Percentiles rank a stretch among this genome's conserved stretches.
Conservation (phyloP, 1,140 invertebrate genomes). For the Hypsibius dujardini region DNA sequence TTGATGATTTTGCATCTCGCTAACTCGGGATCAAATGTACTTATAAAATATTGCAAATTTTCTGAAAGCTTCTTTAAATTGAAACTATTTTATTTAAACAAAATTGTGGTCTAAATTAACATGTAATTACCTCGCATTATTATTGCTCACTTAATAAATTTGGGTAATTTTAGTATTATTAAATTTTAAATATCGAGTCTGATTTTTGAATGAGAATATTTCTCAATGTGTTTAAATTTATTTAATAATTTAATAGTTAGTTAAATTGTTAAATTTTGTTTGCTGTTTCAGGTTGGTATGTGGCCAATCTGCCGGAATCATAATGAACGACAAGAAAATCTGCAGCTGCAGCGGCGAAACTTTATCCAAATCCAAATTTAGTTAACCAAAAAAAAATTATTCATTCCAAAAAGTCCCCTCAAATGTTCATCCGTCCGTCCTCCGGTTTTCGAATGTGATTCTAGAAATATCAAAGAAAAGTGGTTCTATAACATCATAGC, state of each 20-base stretch:
- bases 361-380: constrained; percentile 33
- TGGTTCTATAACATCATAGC: too few relatives aligned
- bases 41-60: too few relatives aligned
- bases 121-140: too few relatives aligned
- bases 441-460: constrained; percentile 14
- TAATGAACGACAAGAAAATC: constrained; percentile 59
- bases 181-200: too few relatives aligned
- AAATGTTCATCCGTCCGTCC: constrained; percentile 11
- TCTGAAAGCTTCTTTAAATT: too few relatives aligned
- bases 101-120: too few relatives aligned
- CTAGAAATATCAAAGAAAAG: background rate
- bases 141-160: too few relatives aligned
- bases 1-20: too few relatives aligned
- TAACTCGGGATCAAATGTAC: too few relatives aligned
- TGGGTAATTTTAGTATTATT: too few relatives aligned
- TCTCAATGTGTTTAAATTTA: background rate
- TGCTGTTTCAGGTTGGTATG: constrained; percentile 44
- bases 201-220: background rate
- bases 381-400: too few relatives aligned
- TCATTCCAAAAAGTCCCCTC: background rate
- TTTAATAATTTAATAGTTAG: background rate
- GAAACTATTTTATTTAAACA: background rate
- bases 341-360: constrained; percentile 61
- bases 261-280: constrained; percentile 17
- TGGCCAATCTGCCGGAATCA: constrained; percentile 57